Evolutionary conservation across 2,113 vertebrate genomes (phyloP).

Genomic region (Gnathonemus echidnorhynchus): DNA sequence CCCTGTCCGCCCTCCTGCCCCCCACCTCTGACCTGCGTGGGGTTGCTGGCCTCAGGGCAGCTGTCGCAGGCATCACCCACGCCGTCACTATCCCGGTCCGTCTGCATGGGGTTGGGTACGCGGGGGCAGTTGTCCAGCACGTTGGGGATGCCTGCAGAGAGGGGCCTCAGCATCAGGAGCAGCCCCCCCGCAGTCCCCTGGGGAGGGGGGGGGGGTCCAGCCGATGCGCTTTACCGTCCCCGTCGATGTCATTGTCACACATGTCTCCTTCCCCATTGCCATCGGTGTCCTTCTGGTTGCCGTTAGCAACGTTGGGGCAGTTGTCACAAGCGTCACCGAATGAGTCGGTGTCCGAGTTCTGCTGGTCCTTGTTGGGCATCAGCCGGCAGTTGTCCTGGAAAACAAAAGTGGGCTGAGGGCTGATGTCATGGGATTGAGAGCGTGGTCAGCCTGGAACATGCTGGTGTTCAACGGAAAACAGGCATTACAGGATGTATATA

Average conservation of each 20-base stretch:
- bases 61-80: conserved; percentile 83
- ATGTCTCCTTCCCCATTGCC: conserved; percentile 74
- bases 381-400: conserved; percentile 86
- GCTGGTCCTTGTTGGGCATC: conserved; percentile 88
- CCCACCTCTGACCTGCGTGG: conserved; percentile 71
- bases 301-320: conserved; percentile 77
- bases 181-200: background rate
- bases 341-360: conserved; percentile 91
- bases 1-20: background rate
- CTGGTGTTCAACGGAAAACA: background rate
- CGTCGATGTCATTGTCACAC: conserved; percentile 85
- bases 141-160: conserved; percentile 80
- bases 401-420: background rate
- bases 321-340: conserved; percentile 89
- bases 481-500: background rate
- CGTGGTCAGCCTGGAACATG: background rate
- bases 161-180: background rate
- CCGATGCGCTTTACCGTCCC: conserved; percentile 64
- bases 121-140: conserved; percentile 85
- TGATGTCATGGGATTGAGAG: background rate
- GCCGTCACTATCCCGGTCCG: conserved; percentile 79
- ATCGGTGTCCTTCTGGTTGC: conserved; percentile 73
- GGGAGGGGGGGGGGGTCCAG: background rate
- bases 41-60: conserved; percentile 86
- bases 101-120: conserved; percentile 91